Base-by-base conservation (phyloP, 2,797 vertebrate species). In the Darevskia nairensis region DNA sequence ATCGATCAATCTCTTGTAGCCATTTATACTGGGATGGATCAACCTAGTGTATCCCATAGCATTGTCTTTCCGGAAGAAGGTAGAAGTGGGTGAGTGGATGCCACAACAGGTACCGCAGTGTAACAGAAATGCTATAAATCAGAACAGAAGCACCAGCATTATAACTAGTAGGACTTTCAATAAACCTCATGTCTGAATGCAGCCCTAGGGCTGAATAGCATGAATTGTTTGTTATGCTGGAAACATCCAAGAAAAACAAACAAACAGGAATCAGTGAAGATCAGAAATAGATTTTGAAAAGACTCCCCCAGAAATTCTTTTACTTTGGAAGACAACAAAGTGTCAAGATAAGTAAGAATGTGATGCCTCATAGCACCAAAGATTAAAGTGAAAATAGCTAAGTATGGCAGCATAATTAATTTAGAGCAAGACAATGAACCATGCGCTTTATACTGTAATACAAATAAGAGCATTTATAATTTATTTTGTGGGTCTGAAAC, bases 321-420 rank as follows among this genome's bases (percentile, higher is more conserved):
- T 82, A 46, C 89, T 68, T 0, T 1, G 3, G 3, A 1, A 69
- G 69, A 55, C 2, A 82, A 84, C 4, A 72, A 75, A 29, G 10
- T 89, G 2, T 35, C 83, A 79, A 88, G 6, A 71, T 89, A 88
- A 92, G 27, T 79, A 44, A 81, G 19, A 91, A 41, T 32, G 23
- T 68, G 8, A 6, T 90, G 86, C 80, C 3, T 90, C 89, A 84
- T n/a, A 59, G 2, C 3, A 85, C 55, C 64, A 89, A 55, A 75
- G 13, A 66, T 84, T 90, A 89, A 93, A 88, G 8, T 72, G 74
- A 82, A 82, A 25, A 85, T 5, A 87, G 86, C 81, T 6, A 89
- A 88, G 2, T 41, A 41, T 90, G 3, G 0, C 9, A 15, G 44
- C 2, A 81, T 85, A 88, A 61, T 83, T 87, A 88, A 91, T 88